Conservation (phyloP, 2,888 invertebrate species). For the Andrena fulva region DNA sequence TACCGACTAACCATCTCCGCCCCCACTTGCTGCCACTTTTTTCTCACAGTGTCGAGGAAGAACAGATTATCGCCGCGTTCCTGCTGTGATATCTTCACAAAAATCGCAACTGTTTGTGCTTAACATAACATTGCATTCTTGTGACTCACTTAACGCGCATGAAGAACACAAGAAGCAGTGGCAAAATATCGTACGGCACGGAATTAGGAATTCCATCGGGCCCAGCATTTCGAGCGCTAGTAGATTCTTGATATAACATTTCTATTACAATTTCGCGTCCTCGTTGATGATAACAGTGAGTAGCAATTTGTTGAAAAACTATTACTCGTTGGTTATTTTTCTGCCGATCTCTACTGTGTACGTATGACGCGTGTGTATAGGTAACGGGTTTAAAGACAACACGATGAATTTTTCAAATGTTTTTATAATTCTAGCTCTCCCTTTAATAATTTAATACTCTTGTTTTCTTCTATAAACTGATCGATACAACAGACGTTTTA, state of each 20-base stretch:
- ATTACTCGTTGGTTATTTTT: slow-evolving; percentile 20
- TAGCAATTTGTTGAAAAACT: slow-evolving; percentile 9
- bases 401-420: not conserved
- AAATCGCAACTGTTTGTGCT: slow-evolving; percentile 62
- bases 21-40: slow-evolving; percentile 65
- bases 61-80: slow-evolving; percentile 34
- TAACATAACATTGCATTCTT: slow-evolving; percentile 56
- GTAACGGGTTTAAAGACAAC: slow-evolving; percentile 16
- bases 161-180: slow-evolving; percentile 10
- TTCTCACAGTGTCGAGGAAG: slow-evolving; percentile 27
- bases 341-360: not conserved
- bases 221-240: slow-evolving; percentile 16
- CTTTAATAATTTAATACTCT: not conserved
- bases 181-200: slow-evolving; percentile 3
- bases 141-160: slow-evolving; percentile 52
- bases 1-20: slow-evolving; percentile 64
- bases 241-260: slow-evolving; percentile 13
- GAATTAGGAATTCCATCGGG: slow-evolving; percentile 30
- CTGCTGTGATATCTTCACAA: slow-evolving; percentile 33
- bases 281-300: not conserved
- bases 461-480: not conserved
- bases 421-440: slow-evolving; percentile 5
- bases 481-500: slow-evolving; percentile 4
- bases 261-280: not conserved
- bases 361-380: not conserved